Evolutionary conservation across 2,113 vertebrate species (phyloP), one percentile per base, ranked within the genome.

Genomic region (Gadus chalcogrammus): DNA sequence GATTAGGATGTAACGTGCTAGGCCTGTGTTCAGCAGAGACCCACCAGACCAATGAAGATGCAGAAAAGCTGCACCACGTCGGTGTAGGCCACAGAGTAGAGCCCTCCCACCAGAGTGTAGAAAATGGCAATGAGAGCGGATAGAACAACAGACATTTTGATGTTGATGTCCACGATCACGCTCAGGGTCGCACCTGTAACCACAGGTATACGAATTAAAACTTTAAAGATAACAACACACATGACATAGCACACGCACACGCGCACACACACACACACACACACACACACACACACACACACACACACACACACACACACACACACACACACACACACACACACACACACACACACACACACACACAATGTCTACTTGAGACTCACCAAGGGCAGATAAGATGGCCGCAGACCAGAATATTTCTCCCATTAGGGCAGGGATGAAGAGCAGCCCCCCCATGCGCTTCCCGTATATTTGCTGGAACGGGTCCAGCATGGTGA

Each of bases 321-420:
- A 2, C 15, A 28, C 16, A 64, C 17, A 17, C 17, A 64, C 9
- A 64, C 28, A n/a, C 28, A 64, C 63, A 17, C 15, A 24, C 4
- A 27, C 22, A 62, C 20, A 18, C 20, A 15, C 24, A 15, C 24
- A 24, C 3, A 13, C 59, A 65, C 18, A 48, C 4, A 48, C 18
- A 65, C 31, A 18, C 31, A 65, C 64, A 18, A 24, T 22, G 22
- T 38, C 5, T 38, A 5, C 9, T 6, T 5, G 68, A 17, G 66
- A 78, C 92, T 93, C 89, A 98, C 97, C 97, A 68, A 99, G 92
- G 52, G 97, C 97, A 16, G 96, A 97, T 71, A 99, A 94, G 79
- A 99, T 97, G 78, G 97, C 97, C 22, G 96, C 97, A 1, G 97
- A 98, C 97, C 97, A 99, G 91, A 99, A 99, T 89, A 99, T 99